These are phyloP conservation scores for Acanthurus tractus DNA, from an alignment of 2,797 vertebrate genomes.

Conservation along the genomic window DNA sequence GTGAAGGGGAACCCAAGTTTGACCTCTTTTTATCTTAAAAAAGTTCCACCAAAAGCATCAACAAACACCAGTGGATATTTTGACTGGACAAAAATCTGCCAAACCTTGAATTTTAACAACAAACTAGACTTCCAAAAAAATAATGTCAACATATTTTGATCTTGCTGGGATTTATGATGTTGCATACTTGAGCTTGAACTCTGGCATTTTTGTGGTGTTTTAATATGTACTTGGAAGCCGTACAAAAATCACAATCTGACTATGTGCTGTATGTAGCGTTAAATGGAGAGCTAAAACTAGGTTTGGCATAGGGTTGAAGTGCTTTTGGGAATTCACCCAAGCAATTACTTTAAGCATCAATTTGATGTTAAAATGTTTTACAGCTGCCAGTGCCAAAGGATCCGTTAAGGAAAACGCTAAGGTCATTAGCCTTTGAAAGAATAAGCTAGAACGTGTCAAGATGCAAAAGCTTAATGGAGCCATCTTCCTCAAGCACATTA, in stretches of 20 bases:
- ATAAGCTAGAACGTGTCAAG: conserved; percentile 59
- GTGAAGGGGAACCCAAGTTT: conserved; percentile 53
- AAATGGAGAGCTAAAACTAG: conserved; percentile 61
- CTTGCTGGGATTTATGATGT: conserved; percentile 14
- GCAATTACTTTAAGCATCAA: conserved; percentile 75
- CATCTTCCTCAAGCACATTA: conserved; percentile 64
- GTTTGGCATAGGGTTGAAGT: conserved; percentile 58
- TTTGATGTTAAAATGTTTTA: conserved; percentile 78
- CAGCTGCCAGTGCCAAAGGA: conserved; percentile 67
- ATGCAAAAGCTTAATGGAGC: conserved; percentile 67
- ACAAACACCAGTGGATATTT: conserved; percentile 40
- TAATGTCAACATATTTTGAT: conserved; percentile 23
- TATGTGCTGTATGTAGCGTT: conserved; percentile 60
- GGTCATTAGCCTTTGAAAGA: conserved; percentile 71
- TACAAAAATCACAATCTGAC: conserved; percentile 49
- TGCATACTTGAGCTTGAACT: conserved; percentile 42
- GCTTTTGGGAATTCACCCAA: conserved; percentile 76
- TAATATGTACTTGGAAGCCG: conserved; percentile 54
- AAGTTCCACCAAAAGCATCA: conserved; percentile 64
- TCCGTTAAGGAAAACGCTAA: conserved; percentile 69
- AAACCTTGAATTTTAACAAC: conserved; percentile 13
- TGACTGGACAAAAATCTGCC: conserved; percentile 7
- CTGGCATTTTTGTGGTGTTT: conserved; percentile 18
- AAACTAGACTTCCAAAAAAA: conserved; percentile 24
- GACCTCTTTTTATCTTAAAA: conserved; percentile 58